Conservation (phyloP, 2,797 vertebrate species). For the Octomys mimax region DNA sequence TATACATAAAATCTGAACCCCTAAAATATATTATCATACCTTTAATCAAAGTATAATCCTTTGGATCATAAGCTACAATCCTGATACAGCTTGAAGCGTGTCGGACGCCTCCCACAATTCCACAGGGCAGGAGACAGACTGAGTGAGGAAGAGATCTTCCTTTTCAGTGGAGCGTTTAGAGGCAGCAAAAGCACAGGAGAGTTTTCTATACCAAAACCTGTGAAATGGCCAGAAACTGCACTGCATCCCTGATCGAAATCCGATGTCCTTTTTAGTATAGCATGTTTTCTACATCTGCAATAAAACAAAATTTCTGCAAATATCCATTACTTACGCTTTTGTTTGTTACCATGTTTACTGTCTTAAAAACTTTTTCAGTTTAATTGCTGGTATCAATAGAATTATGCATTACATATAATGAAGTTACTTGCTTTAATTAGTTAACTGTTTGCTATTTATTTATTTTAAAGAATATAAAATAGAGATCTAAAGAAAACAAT, state of each 20-base stretch:
- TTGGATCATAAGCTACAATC: neutral
- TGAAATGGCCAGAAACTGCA: neutral
- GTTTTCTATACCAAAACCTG: neutral
- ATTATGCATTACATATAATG: conserved; percentile 28
- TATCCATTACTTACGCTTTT: too few relatives aligned
- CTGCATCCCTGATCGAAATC: neutral
- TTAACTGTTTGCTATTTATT: too few relatives aligned
- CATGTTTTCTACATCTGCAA: too few relatives aligned
- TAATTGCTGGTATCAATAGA: neutral
- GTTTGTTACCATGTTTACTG: too few relatives aligned
- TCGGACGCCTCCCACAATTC: neutral
- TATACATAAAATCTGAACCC: neutral
- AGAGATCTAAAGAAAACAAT: too few relatives aligned
- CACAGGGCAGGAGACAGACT: neutral
- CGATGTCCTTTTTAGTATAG: neutral
- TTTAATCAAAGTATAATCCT: neutral
- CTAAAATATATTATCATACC: neutral
- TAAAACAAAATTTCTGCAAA: too few relatives aligned
- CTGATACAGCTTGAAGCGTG: neutral
- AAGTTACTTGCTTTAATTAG: neutral
- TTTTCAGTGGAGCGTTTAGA: neutral
- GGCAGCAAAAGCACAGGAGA: neutral
- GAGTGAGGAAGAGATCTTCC: neutral
- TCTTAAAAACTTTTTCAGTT: neutral
- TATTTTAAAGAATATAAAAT: too few relatives aligned